Evolutionary conservation across 2,113 vertebrate species (phyloP).

Genomic region (Labeo rohita): DNA sequence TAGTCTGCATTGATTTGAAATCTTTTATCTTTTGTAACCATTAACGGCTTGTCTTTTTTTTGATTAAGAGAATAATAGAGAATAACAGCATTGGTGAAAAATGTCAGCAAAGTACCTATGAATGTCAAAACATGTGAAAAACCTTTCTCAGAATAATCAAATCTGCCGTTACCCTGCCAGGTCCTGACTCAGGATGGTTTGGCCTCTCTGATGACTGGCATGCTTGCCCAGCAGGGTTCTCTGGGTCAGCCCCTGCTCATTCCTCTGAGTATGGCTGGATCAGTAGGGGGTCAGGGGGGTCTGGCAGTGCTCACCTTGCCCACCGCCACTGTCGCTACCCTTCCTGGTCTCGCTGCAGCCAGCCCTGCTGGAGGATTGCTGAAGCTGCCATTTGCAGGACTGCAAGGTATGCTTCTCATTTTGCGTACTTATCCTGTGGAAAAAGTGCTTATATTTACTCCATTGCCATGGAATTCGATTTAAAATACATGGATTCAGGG

Average conservation of each 20-base stretch:
- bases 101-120: not conserved
- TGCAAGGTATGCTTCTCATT: conserved; percentile 83
- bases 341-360: conserved; percentile 86
- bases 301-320: conserved; percentile 94
- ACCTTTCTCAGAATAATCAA: not conserved
- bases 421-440: not conserved
- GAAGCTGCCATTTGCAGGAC: conserved; percentile 88
- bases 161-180: conserved; percentile 63
- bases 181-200: conserved; percentile 97
- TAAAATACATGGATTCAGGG: not conserved
- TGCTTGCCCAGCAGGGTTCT: conserved; percentile 94
- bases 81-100: not conserved
- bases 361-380: conserved; percentile 85
- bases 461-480: not conserved
- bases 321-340: conserved; percentile 88
- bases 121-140: not conserved
- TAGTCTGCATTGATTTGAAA: no score
- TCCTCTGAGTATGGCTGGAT: conserved; percentile 93
- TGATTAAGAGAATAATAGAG: no score
- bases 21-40: no score
- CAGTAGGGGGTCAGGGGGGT: conserved; percentile 90
- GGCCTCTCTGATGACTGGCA: conserved; percentile 94
- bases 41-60: no score
- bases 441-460: not conserved
- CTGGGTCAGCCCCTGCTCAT: conserved; percentile 96